These are phyloP conservation scores for Formica exsecta DNA, from an alignment of 1,140 invertebrate genomes.

Conservation along the genomic window DNA sequence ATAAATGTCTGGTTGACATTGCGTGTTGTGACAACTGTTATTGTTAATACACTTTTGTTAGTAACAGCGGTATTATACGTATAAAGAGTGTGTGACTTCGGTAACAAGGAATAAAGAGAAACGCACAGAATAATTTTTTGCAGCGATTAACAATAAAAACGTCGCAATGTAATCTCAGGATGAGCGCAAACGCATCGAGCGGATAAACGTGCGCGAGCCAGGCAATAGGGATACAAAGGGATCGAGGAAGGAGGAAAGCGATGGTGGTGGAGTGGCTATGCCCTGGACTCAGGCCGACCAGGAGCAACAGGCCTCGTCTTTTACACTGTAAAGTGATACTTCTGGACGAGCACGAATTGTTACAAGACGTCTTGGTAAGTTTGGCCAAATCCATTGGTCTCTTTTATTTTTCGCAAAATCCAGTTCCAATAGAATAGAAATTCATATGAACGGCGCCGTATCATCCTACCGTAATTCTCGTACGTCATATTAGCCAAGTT, in stretches of 20 bases:
- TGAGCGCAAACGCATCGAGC: constrained; percentile 70
- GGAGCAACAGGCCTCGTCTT: constrained; percentile 88
- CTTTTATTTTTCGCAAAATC: too few species aligned
- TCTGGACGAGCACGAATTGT: constrained; percentile 88
- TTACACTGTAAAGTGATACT: constrained; percentile 89
- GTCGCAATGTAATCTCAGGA: constrained; percentile 72
- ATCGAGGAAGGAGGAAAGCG: constrained; percentile 67
- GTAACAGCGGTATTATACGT: not conserved
- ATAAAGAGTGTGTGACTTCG: not conserved
- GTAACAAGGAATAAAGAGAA: not conserved
- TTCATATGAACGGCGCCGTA: not conserved
- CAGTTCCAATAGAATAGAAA: too few species aligned
- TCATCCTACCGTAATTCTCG: constrained; percentile 31
- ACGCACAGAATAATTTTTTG: not conserved
- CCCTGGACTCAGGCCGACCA: constrained; percentile 85
- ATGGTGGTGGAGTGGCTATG: constrained; percentile 86
- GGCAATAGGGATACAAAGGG: constrained; percentile 52
- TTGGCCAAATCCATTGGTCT: too few species aligned
- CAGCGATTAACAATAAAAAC: not conserved
- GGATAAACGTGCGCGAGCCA: constrained; percentile 66
- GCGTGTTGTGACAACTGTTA: not conserved
- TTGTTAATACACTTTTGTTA: not conserved
- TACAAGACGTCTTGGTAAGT: constrained; percentile 89
- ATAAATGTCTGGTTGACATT: not conserved
- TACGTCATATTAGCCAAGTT: constrained; percentile 53